Conservation (phyloP, 2,113 vertebrate genomes). For the Indicator maculatus region DNA sequence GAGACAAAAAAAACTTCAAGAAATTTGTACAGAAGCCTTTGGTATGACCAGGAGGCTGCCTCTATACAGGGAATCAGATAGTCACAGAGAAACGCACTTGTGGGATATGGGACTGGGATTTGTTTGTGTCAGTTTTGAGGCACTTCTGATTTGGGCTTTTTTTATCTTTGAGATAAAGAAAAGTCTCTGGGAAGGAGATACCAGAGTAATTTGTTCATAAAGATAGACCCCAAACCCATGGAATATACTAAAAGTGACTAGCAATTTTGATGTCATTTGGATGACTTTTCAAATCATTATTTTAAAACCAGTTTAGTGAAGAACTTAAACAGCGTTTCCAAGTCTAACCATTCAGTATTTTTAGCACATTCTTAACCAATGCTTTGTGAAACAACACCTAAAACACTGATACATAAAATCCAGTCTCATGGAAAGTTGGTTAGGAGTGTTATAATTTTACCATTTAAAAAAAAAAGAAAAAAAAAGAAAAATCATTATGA, state of each 20-base stretch:
- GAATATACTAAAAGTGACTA: neutral
- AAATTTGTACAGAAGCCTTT: neutral
- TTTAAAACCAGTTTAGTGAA: neutral
- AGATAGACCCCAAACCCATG: neutral
- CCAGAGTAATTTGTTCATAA: neutral
- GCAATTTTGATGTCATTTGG: neutral
- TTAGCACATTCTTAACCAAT: neutral
- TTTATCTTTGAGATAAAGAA: conserved; percentile 42
- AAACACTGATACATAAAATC: neutral
- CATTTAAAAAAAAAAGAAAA: neutral
- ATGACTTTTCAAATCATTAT: neutral
- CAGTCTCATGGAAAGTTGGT: neutral
- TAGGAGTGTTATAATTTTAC: neutral
- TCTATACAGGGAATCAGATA: conserved; percentile 3
- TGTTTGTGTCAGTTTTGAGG: neutral
- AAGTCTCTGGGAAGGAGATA: conserved; percentile 13
- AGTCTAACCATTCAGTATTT: neutral
- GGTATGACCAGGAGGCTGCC: neutral
- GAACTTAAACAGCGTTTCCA: neutral
- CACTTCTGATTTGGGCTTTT: neutral
- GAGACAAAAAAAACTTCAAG: neutral
- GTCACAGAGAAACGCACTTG: conserved; percentile 7
- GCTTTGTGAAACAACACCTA: neutral
- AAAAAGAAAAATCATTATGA: neutral
- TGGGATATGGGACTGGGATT: rapidly evolving